Percentiles rank a stretch among this genome's conserved stretches.
These are phyloP conservation scores for Geococcyx californianus DNA, from an alignment of 2,113 vertebrate genomes.

Conservation along the genomic window DNA sequence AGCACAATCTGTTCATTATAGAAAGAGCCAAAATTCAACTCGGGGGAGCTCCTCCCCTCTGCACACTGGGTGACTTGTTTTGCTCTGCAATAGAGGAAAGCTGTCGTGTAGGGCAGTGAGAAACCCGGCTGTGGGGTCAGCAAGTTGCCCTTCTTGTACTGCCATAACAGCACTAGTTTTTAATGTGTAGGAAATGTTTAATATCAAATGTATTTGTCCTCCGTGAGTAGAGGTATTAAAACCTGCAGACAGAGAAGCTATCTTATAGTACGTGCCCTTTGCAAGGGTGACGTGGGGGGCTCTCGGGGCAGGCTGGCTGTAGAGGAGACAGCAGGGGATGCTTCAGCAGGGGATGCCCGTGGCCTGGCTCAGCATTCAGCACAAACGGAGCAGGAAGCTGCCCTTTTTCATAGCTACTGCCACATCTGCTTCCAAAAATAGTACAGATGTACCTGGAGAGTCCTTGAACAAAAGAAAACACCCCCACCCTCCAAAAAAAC, in stretches of 20 bases:
- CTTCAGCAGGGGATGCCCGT: neutral
- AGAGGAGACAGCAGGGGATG: neutral
- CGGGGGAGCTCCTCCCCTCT: conserved; percentile 34
- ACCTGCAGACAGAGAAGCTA: neutral
- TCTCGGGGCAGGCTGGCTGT: neutral
- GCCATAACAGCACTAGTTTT: neutral
- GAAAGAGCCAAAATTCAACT: neutral
- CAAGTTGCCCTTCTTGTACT: neutral
- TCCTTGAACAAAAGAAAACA: neutral
- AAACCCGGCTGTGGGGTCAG: conserved; percentile 52
- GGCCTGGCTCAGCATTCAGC: accelerated
- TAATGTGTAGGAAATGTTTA: conserved; percentile 43
- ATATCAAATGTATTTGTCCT: conserved; percentile 19
- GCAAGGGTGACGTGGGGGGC: neutral
- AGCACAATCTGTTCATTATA: neutral
- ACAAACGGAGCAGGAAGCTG: neutral
- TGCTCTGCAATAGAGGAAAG: neutral
- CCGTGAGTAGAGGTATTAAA: neutral
- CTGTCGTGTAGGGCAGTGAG: neutral
- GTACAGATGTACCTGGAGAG: neutral
- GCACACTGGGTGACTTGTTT: conserved; percentile 56
- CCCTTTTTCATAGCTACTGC: neutral
- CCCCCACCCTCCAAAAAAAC: accelerated
- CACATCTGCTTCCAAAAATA: neutral
- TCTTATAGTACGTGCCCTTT: neutral